phyloP scores from a whole-genome alignment of 2,888 invertebrate species.

The Incurvaria masculella region DNA sequence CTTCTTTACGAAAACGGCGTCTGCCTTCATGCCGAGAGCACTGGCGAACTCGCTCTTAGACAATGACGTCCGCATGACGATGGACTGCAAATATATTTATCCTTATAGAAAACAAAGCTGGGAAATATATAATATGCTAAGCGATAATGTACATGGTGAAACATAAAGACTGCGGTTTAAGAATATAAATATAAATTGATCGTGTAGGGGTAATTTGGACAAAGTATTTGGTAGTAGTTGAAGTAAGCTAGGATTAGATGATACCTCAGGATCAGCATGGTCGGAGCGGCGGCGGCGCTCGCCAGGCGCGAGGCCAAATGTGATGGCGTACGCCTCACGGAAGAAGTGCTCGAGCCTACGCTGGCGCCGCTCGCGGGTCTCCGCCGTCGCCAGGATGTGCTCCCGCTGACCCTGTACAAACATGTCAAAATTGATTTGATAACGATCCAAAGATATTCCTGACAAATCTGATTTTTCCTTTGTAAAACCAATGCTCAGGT shows the following conservation, averaged over 20 bases:
- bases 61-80: conserved; percentile 89
- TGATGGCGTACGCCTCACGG: conserved; percentile 91
- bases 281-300: conserved; percentile 74
- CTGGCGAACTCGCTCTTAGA: conserved; percentile 93
- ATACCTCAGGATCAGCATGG: conserved; percentile 74
- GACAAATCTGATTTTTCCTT: too few species aligned
- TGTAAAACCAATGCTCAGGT: too few species aligned
- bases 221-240: conserved; percentile 1
- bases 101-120: too few species aligned
- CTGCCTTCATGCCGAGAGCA: conserved; percentile 92
- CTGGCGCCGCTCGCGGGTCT: conserved; percentile 91
- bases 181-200: conserved; percentile 14
- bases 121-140: too few species aligned
- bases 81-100: conserved; percentile 51
- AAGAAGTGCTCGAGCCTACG: conserved; percentile 93
- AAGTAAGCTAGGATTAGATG: neutral
- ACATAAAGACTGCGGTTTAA: too few species aligned
- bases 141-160: too few species aligned
- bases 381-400: conserved; percentile 85
- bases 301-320: conserved; percentile 85
- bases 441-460: too few species aligned
- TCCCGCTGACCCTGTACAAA: conserved; percentile 75
- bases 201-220: conserved; percentile 9
- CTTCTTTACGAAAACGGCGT: conserved; percentile 92
- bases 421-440: too few species aligned